Conservation (phyloP, 2,888 invertebrate species). For the Ctenicera cuprea region DNA sequence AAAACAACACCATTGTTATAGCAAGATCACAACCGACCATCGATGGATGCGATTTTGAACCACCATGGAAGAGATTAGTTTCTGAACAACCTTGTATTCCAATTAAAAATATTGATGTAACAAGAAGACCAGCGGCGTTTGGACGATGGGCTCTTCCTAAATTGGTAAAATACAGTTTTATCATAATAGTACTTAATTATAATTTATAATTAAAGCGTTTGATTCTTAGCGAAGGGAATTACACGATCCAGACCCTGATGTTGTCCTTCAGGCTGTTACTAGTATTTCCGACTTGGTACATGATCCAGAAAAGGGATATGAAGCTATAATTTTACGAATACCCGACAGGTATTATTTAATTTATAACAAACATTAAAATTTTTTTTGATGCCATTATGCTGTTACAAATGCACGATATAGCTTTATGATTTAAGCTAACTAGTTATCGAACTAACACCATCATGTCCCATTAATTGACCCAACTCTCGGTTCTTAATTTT, state of each 20-base stretch:
- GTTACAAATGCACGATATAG: too few relatives aligned
- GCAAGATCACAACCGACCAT: slow-evolving; percentile 60
- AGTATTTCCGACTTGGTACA: slow-evolving; percentile 71
- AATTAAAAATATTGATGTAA: slow-evolving; percentile 69
- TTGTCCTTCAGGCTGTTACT: slow-evolving; percentile 70
- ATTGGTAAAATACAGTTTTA: slow-evolving; percentile 66
- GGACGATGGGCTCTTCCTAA: slow-evolving; percentile 71
- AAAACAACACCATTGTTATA: slow-evolving; percentile 50
- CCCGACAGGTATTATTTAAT: slow-evolving; percentile 66
- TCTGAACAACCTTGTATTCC: slow-evolving; percentile 71
- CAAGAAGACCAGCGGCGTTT: slow-evolving; percentile 70
- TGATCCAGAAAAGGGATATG: slow-evolving; percentile 71
- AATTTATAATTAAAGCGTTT: too few relatives aligned
- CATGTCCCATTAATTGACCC: too few relatives aligned
- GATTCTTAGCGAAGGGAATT: slow-evolving; percentile 69
- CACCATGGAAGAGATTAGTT: slow-evolving; percentile 66
- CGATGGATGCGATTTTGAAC: slow-evolving; percentile 65
- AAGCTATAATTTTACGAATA: slow-evolving; percentile 70
- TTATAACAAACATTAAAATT: too few relatives aligned
- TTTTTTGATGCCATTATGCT: too few relatives aligned
- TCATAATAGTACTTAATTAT: too few relatives aligned
- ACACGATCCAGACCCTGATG: slow-evolving; percentile 64
- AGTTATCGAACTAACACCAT: too few relatives aligned
- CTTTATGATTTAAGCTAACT: too few relatives aligned
- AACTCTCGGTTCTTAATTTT: too few relatives aligned